Base-by-base conservation (phyloP, 2,888 invertebrate species). In the Archaeoteleia sp. region DNA sequence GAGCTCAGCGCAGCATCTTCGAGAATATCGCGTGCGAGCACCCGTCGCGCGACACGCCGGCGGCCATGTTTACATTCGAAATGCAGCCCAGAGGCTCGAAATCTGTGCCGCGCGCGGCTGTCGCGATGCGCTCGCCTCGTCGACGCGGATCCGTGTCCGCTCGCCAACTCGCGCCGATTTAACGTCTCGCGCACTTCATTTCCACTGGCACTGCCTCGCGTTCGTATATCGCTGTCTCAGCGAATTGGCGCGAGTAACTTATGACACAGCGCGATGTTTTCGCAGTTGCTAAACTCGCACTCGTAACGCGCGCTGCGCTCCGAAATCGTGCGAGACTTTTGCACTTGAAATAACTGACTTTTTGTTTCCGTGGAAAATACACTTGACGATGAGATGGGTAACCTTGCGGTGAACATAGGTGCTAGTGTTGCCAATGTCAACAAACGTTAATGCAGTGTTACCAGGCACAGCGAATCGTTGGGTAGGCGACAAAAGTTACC, bases 51-150 rank as follows among this genome's bases (percentile, higher is more conserved):
- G 77, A 81, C 78, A 77, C 73, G 78, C 74, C 78, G 80, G 81
- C 83, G 78, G 83, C 83, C 83, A 83, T 83, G 82, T 83, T 83
- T 79, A 79, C 77, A 78, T 76, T 77, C 73, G 72, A 74, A 74
- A 4, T 75, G 73, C 74, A 75, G 71, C 67, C 70, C 13, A 15
- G 27, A 37, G 37, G 30, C 30, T 12, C 10, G 42, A 23, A 42
- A 35, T 20, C 2, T 35, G 35, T 35, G 35, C 35, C 35, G 35
- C 15, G 10, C 17, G 2, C 13, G 25, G 13, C 12, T 27, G 10
- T 1, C 7, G 1, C 1, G 8, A 17, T 20, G 42, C 42, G n/a
- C 42, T 8, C 8, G 6, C 7, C 9, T 10, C 3, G 4, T 40
- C 5, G 12, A 20, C 20, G 20, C 20, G 20, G 3, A 5, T 20